Evolutionary conservation across 2,113 vertebrate species (phyloP).

Genomic region (Trogon surrucura): DNA sequence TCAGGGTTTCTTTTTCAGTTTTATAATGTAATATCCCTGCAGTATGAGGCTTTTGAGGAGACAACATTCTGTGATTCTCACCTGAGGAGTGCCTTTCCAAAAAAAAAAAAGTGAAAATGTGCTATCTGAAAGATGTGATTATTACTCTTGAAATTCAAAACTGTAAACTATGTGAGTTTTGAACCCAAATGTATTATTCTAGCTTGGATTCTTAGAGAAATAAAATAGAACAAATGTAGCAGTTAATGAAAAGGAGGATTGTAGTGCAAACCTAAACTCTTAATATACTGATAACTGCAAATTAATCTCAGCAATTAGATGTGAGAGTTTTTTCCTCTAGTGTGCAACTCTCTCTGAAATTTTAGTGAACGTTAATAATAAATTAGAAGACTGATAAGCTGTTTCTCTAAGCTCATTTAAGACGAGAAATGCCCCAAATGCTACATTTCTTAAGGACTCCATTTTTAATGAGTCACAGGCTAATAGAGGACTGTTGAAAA

Average conservation of each 20-base stretch:
- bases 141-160: constrained; percentile 7
- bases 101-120: neutral
- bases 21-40: neutral
- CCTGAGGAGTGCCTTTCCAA: neutral
- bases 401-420: neutral
- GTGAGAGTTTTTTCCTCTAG: neutral
- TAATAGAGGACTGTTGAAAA: neutral
- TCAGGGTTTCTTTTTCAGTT: neutral
- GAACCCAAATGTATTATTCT: neutral
- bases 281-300: neutral
- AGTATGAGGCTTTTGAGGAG: neutral
- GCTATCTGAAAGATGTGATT: neutral
- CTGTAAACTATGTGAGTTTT: neutral
- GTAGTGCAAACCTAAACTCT: neutral
- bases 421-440: neutral
- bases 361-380: neutral
- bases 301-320: constrained; percentile 7
- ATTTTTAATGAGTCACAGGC: neutral
- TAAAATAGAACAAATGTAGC: neutral
- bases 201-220: neutral
- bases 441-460: neutral
- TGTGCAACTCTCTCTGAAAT: neutral
- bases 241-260: neutral
- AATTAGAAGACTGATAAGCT: neutral
- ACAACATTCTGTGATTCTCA: neutral